These are phyloP conservation scores for Punctoribates punctum DNA, from an alignment of 2,888 invertebrate species.

Conservation along the genomic window DNA sequence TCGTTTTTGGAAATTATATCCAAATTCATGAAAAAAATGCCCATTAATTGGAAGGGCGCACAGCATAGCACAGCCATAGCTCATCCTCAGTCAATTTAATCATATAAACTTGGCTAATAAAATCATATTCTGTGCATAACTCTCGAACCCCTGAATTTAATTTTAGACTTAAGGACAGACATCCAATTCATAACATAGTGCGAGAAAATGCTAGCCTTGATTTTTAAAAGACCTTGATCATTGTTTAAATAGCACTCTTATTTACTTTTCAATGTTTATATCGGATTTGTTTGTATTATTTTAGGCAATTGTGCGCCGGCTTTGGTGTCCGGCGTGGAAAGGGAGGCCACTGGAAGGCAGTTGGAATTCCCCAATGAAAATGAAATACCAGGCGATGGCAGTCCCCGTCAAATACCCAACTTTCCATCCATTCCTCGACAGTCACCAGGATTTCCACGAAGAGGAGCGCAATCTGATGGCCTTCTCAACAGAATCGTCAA, in stretches of 20 bases:
- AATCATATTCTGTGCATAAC: too few species aligned
- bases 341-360: background rate
- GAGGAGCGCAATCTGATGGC: background rate
- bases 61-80: too few species aligned
- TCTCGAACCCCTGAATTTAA: too few species aligned
- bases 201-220: too few species aligned
- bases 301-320: background rate
- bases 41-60: too few species aligned
- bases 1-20: too few species aligned
- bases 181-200: too few species aligned
- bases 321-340: background rate
- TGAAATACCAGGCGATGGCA: background rate
- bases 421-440: background rate
- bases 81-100: too few species aligned
- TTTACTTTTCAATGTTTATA: background rate
- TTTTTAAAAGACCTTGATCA: background rate
- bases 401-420: background rate
- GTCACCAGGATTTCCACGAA: background rate
- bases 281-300: background rate
- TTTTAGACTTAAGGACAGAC: too few species aligned
- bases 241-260: background rate
- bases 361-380: background rate
- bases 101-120: too few species aligned
- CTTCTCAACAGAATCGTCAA: background rate
- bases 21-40: too few species aligned